phyloP scores from a whole-genome alignment of 2,113 vertebrate genomes.

The Probosciger aterrimus region DNA sequence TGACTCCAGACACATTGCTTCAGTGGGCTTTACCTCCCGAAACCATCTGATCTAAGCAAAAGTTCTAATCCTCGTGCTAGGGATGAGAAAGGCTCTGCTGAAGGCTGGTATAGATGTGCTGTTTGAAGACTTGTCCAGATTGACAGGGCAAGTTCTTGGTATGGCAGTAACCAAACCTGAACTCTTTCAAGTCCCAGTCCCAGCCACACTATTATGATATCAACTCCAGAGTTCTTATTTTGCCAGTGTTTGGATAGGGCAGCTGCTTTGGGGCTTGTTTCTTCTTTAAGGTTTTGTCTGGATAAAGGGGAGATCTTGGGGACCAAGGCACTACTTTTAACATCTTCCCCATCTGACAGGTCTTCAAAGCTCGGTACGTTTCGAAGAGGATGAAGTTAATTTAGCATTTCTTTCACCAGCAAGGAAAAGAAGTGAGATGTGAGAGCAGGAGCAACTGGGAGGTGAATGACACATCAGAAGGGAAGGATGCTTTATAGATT shows the following conservation, averaged over 20 bases:
- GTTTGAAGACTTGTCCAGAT: not conserved
- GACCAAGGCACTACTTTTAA: not conserved
- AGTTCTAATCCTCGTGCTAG: not conserved
- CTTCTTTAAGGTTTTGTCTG: not conserved
- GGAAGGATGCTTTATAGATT: not conserved
- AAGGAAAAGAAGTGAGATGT: not conserved
- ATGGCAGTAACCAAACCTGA: not conserved
- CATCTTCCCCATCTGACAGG: not conserved
- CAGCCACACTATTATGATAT: not conserved
- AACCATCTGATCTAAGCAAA: not conserved
- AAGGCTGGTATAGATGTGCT: accelerated
- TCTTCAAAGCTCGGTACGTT: not conserved
- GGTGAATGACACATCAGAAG: not conserved
- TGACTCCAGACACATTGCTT: not conserved
- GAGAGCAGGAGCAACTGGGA: not conserved
- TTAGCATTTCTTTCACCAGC: not conserved
- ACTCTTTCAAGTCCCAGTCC: not conserved
- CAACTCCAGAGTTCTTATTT: not conserved
- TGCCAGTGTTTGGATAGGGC: not conserved
- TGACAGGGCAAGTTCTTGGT: not conserved
- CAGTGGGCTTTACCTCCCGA: not conserved
- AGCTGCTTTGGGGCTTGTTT: not conserved
- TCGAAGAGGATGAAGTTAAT: not conserved
- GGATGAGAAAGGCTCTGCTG: not conserved
- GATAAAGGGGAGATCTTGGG: not conserved